phyloP scores from a whole-genome alignment of 2,113 vertebrate genomes.

The Steatornis caripensis region DNA sequence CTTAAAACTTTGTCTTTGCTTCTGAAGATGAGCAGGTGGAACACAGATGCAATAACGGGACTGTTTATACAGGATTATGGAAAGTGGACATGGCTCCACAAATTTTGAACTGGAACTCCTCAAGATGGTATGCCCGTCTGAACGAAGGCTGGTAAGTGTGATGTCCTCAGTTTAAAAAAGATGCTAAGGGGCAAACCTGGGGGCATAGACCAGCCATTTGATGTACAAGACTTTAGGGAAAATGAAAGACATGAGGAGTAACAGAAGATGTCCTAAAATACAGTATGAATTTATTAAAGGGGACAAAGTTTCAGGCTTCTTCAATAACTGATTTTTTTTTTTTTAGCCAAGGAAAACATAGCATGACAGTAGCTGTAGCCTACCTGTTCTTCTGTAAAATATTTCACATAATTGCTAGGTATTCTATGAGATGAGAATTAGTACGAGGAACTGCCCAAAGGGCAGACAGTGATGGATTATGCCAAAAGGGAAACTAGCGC shows the following conservation, averaged over 20 bases:
- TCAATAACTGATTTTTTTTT: background rate
- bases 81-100: background rate
- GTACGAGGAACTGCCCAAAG: background rate
- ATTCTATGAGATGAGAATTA: background rate
- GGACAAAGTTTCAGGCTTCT: background rate
- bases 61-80: background rate
- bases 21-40: background rate
- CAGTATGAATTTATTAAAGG: background rate
- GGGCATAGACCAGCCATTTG: background rate
- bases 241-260: background rate
- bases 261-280: background rate
- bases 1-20: background rate
- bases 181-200: background rate
- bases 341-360: background rate
- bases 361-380: background rate
- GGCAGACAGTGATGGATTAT: background rate
- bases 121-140: background rate
- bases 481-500: background rate
- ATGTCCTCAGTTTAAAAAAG: background rate
- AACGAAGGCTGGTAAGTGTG: background rate
- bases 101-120: background rate
- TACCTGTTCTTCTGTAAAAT: background rate
- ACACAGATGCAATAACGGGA: background rate
- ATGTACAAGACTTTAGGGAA: background rate
- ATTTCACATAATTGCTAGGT: background rate